Percentiles rank a stretch among this genome's conserved stretches.
Evolutionary conservation across 53 echinoderm and acorn worm species (phyloP).

Genomic region (Glandiceps talaboti): DNA sequence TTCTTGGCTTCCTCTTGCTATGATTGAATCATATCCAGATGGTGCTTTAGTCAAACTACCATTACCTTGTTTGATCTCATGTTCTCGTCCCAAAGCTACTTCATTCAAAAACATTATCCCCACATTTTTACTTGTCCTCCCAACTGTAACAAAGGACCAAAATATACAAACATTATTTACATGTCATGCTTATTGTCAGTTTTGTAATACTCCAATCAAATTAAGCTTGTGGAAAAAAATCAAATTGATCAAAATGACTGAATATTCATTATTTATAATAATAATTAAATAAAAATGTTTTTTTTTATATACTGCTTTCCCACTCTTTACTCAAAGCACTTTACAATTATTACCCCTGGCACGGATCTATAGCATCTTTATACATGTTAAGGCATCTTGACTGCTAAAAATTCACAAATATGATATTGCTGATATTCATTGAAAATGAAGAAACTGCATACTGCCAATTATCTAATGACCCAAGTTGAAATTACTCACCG

Average conservation of each 20-base stretch:
- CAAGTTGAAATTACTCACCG: slow-evolving; percentile 28
- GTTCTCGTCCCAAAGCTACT: slow-evolving; percentile 69
- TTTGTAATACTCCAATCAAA: too few relatives aligned
- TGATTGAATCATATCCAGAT: slow-evolving; percentile 42
- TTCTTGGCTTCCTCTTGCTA: slow-evolving; percentile 78
- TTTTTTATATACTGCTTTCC: too few relatives aligned
- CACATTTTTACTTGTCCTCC: slow-evolving; percentile 37
- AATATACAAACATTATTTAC: too few relatives aligned
- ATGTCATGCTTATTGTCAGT: too few relatives aligned
- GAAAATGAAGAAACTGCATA: not conserved
- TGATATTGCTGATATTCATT: slow-evolving; percentile 4
- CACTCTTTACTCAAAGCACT: too few relatives aligned
- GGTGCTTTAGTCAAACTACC: slow-evolving; percentile 42
- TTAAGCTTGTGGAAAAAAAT: too few relatives aligned
- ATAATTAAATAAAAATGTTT: too few relatives aligned
- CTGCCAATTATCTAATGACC: not conserved
- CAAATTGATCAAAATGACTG: too few relatives aligned
- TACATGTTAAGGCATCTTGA: not conserved
- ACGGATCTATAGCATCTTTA: too few relatives aligned
- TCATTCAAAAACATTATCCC: slow-evolving; percentile 94
- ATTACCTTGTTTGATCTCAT: slow-evolving; percentile 43
- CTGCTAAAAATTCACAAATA: not conserved
- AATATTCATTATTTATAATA: too few relatives aligned
- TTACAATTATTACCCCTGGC: too few relatives aligned
- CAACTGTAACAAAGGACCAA: slow-evolving; percentile 27